These are phyloP conservation scores for Corvus cornix DNA, from an alignment of 2,113 vertebrate genomes.

Conservation along the genomic window DNA sequence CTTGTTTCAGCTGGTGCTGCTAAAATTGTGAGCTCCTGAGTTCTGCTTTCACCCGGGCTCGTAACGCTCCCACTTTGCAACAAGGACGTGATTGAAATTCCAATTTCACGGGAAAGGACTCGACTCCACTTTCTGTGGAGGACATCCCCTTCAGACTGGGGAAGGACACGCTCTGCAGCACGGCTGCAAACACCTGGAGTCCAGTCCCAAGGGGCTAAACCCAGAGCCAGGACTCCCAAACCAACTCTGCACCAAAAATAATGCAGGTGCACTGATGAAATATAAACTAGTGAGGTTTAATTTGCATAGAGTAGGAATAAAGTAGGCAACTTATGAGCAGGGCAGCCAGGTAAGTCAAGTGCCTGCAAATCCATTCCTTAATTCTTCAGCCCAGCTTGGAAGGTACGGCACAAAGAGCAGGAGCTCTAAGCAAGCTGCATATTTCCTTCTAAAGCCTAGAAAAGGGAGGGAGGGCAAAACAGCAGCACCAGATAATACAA, in stretches of 20 bases:
- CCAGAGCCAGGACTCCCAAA: not conserved
- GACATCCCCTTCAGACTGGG: not conserved
- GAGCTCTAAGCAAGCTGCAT: not conserved
- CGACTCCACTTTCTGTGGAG: not conserved
- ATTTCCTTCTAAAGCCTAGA: not conserved
- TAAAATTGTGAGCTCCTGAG: not conserved
- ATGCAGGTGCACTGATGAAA: not conserved
- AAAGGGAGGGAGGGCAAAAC: not conserved
- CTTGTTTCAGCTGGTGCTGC: conserved; percentile 28
- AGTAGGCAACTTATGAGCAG: not conserved
- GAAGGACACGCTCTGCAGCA: not conserved
- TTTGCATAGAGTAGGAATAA: not conserved
- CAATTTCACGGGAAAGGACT: not conserved
- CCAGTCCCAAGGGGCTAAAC: not conserved
- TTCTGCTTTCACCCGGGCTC: conserved; percentile 18
- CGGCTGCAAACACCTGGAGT: not conserved
- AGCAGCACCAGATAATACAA: not conserved
- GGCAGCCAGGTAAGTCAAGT: not conserved
- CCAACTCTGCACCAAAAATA: not conserved
- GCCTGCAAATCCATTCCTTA: not conserved
- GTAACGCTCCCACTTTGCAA: not conserved
- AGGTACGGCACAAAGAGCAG: not conserved
- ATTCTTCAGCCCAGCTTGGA: not conserved
- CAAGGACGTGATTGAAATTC: conserved; percentile 6
- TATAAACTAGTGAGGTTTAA: not conserved